Evolutionary conservation across 2,797 vertebrate genomes (phyloP), one percentile per base, ranked within the genome.

Genomic region (Schizopygopsis malacanthus): DNA sequence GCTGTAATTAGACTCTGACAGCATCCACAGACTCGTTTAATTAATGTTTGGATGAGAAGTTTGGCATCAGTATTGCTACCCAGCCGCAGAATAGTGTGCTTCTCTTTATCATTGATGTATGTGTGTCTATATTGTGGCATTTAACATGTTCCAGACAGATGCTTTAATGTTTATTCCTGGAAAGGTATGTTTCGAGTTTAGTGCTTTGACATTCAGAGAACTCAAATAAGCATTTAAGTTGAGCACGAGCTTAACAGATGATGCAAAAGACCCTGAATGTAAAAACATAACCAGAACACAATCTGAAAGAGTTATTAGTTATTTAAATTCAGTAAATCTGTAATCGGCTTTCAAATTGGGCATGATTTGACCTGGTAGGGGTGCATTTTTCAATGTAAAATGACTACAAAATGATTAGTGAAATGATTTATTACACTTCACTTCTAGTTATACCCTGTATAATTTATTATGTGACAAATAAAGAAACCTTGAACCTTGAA

Each of bases 1-100:
- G 80, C 79, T 87, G 88, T 90, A 88, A 90, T 91, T 90, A 88
- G 86, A 87, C 86, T 72, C 45, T 39, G 81, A 69, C 80, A 67
- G 41, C 71, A 72, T 81, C 75, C 83, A 61, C 50, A 84, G 76
- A 83, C 81, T 70, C 33, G 6, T 89, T 86, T 86, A 88, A 82
- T 84, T 71, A 84, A 86, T 52, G 72, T 90, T 87, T 87, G 81
- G 88, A 86, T 89, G 86, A 75, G 76, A 79, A 80, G 89, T 88
- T 88, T 87, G 85, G 78, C 83, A 83, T 77, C 71, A 37, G 33
- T 85, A 63, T 89, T 72, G 61, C 81, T 56, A 52, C 63, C 20
- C 72, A 41, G 16, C 61, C 33, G 11, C 37, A 67, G 72, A 39
- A 73, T 61, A 70, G 15, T 37, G 5, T 81, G 70, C 69, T 71